Evolutionary conservation across 2,113 vertebrate genomes (phyloP).

Genomic region (Mesoclemmys tuberculata): DNA sequence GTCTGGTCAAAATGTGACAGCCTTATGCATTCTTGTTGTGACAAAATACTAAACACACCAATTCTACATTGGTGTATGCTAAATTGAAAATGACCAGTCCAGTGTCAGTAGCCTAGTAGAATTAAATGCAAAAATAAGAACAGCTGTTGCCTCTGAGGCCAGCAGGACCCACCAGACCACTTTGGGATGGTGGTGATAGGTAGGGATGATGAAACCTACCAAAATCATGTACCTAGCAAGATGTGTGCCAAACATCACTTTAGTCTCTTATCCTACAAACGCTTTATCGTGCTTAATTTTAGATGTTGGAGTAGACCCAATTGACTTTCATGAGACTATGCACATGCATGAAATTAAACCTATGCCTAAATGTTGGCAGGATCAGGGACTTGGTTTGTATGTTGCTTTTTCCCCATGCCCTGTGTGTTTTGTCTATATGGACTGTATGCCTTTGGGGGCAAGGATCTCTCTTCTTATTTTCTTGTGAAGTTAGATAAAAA

Average conservation of each 20-base stretch:
- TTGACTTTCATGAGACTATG: neutral
- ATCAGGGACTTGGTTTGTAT: neutral
- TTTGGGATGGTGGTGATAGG: neutral
- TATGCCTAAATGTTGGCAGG: neutral
- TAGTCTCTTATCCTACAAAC: neutral
- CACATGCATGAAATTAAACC: fast-evolving
- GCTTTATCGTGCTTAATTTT: neutral
- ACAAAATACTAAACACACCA: too few relatives aligned
- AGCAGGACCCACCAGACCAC: neutral
- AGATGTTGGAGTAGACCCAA: neutral
- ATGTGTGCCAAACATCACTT: neutral
- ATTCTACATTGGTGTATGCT: too few relatives aligned
- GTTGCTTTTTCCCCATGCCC: neutral
- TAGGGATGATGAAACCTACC: neutral
- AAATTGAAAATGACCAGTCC: too few relatives aligned
- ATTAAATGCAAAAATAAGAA: too few relatives aligned
- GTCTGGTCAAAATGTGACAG: neutral
- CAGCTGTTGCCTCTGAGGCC: too few relatives aligned
- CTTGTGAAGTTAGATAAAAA: neutral
- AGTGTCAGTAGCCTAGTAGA: too few relatives aligned
- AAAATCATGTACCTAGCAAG: neutral
- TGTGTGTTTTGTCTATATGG: neutral
- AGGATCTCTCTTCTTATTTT: neutral
- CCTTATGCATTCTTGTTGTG: too few relatives aligned
- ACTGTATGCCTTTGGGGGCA: neutral